phyloP scores from a whole-genome alignment of 2,113 vertebrate species.

The Drymodes brunneopygia region DNA sequence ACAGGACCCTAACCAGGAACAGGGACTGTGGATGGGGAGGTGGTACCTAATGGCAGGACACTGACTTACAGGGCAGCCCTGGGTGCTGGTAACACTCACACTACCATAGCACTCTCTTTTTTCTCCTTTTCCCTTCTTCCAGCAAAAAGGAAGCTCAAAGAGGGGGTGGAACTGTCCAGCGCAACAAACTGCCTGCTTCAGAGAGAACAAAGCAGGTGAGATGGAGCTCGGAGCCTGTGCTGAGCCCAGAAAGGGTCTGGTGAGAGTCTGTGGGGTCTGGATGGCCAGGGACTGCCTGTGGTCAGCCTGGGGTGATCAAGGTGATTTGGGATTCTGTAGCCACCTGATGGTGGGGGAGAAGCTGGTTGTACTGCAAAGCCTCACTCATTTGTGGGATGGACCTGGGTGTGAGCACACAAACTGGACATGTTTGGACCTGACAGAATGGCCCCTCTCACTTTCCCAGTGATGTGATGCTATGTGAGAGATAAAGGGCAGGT shows the following conservation, averaged over 20 bases:
- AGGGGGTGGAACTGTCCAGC: conserved; percentile 2
- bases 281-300: neutral
- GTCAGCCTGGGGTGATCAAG: neutral
- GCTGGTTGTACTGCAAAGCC: neutral
- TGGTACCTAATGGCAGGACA: neutral
- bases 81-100: neutral
- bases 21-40: neutral
- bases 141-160: conserved; percentile 63
- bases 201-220: conserved; percentile 26
- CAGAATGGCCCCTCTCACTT: neutral
- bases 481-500: neutral
- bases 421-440: neutral
- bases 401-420: neutral
- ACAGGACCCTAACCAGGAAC: neutral
- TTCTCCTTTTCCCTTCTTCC: neutral
- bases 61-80: neutral
- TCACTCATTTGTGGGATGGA: neutral
- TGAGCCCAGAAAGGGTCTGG: neutral
- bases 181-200: neutral
- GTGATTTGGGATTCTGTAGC: neutral
- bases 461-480: neutral
- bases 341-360: neutral
- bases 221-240: rapidly evolving
- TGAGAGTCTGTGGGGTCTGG: neutral
- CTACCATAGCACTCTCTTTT: neutral